Conservation (phyloP, 2,888 invertebrate genomes). For the Nephrotoma flavescens region DNA sequence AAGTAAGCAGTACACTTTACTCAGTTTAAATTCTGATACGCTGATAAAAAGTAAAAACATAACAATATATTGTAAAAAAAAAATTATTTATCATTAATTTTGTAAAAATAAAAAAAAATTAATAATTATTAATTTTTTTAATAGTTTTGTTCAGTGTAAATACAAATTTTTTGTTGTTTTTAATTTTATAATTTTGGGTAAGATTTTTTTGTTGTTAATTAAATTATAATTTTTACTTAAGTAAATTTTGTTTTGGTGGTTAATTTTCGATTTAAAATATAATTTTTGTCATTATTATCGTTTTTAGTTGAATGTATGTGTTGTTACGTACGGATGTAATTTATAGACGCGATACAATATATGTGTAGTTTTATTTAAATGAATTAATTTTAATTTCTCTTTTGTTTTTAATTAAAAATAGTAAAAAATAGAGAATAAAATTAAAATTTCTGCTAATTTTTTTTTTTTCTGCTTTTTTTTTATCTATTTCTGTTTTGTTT, state of each 20-base stretch:
- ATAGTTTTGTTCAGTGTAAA: neutral
- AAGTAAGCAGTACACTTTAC: neutral
- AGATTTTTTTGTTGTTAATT: neutral
- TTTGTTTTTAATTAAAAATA: neutral
- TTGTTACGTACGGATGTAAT: neutral
- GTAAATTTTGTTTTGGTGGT: neutral
- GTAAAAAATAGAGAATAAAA: neutral
- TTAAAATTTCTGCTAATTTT: neutral
- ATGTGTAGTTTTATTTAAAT: neutral
- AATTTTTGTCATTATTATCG: neutral
- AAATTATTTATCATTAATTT: neutral
- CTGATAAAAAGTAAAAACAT: neutral
- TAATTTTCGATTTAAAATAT: neutral
- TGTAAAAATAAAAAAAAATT: neutral
- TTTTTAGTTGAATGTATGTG: neutral
- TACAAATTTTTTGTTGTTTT: neutral
- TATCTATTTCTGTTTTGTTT: neutral
- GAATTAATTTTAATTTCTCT: neutral
- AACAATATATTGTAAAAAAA: too few species aligned
- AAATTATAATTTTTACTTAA: neutral
- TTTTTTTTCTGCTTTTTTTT: neutral
- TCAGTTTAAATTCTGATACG: neutral
- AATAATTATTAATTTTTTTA: neutral
- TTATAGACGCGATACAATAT: neutral
- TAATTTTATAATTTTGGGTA: neutral